Conservation (phyloP, 1,140 invertebrate species). For the Leptopilina boulardi region DNA sequence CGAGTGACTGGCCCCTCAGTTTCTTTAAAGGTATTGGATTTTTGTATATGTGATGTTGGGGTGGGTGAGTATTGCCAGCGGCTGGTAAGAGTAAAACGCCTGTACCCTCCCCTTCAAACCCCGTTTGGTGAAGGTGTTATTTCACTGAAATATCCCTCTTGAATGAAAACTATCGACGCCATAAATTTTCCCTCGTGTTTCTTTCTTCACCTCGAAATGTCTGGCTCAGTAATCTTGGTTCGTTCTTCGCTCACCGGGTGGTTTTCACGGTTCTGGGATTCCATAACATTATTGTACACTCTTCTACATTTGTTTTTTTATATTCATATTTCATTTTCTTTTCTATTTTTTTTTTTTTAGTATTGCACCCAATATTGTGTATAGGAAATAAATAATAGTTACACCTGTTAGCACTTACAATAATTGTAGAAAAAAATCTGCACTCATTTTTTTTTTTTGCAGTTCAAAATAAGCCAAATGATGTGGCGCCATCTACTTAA, state of each 20-base stretch:
- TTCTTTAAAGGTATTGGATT: not conserved
- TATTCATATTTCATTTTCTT: no score
- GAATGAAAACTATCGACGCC: slow-evolving; percentile 49
- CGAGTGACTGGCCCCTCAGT: not conserved
- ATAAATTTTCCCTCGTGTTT: slow-evolving; percentile 47
- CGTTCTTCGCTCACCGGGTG: slow-evolving; percentile 39
- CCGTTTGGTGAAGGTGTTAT: slow-evolving; percentile 45
- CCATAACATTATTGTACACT: no score
- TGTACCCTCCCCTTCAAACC: not conserved
- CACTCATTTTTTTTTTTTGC: no score
- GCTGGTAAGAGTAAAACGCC: slow-evolving; percentile 44
- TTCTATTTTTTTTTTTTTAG: no score
- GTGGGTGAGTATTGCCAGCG: slow-evolving; percentile 30
- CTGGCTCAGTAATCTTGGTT: slow-evolving; percentile 33
- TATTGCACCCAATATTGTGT: no score
- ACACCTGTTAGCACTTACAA: no score
- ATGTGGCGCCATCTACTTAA: no score
- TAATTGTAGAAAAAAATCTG: no score
- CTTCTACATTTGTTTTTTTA: no score
- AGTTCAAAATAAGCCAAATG: no score
- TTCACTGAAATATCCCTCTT: slow-evolving; percentile 54
- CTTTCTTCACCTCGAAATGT: slow-evolving; percentile 38
- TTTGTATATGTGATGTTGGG: no score
- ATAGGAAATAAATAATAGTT: no score
- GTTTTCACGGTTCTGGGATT: slow-evolving; percentile 1